A percentile compares a stretch with the other conserved stretches of the same genome.
phyloP scores from a whole-genome alignment of 2,888 invertebrate genomes.

The Invenusta paracnida region DNA sequence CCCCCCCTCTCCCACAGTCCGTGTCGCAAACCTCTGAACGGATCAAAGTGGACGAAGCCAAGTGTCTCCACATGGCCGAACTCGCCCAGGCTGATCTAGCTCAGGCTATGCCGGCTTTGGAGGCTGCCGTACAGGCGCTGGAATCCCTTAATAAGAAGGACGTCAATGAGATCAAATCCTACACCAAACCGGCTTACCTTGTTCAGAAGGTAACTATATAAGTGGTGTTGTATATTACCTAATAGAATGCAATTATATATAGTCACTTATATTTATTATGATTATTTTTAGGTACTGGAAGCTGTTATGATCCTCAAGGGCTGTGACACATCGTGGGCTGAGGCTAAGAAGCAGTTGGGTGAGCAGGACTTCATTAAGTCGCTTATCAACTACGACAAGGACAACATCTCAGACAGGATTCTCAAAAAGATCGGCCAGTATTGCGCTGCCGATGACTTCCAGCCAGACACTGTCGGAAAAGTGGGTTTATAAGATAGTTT shows the following conservation, averaged over 20 bases:
- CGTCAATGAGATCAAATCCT: conserved; percentile 82
- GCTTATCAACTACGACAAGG: conserved; percentile 78
- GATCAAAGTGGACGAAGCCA: conserved; percentile 74
- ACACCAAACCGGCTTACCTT: conserved; percentile 77
- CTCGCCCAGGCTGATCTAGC: conserved; percentile 77
- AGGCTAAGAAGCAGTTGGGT: conserved; percentile 75
- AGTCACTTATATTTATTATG: no score
- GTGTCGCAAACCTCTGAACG: conserved; percentile 70
- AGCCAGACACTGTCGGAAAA: conserved; percentile 76
- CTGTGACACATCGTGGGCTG: conserved; percentile 77
- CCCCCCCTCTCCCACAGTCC: no score
- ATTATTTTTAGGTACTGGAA: conserved; percentile 71
- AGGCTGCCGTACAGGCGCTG: conserved; percentile 69
- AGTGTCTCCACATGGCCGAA: conserved; percentile 75
- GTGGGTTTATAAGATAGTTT: no score
- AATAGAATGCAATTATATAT: no score
- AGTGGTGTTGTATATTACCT: no score
- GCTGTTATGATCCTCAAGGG: conserved; percentile 77
- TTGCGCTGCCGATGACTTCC: conserved; percentile 75
- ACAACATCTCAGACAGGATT: conserved; percentile 77
- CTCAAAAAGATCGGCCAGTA: conserved; percentile 75
- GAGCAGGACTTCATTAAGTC: conserved; percentile 63
- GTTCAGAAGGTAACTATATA: conserved; percentile 71
- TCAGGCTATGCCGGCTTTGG: conserved; percentile 78
- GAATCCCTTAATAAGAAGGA: conserved; percentile 59